Conservation (phyloP, 1,140 invertebrate species). For the Neotoxoptera formosana region DNA sequence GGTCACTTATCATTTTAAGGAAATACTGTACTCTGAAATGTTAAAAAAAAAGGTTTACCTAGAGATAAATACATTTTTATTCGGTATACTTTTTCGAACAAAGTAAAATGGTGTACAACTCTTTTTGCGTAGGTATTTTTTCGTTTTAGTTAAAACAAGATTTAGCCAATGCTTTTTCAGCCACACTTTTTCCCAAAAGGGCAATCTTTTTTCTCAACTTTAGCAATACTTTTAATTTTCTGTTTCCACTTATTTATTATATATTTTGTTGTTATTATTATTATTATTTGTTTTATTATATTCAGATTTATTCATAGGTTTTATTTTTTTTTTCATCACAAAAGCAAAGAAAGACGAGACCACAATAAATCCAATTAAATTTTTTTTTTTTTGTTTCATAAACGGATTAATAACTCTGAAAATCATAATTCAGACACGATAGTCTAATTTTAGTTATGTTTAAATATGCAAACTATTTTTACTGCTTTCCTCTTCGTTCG, state of each 20-base stretch:
- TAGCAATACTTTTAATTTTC: neutral
- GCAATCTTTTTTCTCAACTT: neutral
- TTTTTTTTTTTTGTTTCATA: neutral
- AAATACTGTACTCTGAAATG: neutral
- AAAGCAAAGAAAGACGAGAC: neutral
- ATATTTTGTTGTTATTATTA: slow-evolving; percentile 33
- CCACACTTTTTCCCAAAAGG: no score
- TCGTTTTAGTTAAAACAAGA: neutral
- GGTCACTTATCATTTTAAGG: neutral
- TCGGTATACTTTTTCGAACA: neutral
- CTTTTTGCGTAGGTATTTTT: neutral
- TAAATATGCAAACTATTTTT: slow-evolving; percentile 37
- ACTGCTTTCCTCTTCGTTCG: neutral
- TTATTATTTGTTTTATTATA: neutral
- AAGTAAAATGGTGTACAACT: neutral
- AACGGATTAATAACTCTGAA: slow-evolving; percentile 9
- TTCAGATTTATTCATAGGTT: slow-evolving; percentile 11
- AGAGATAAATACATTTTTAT: neutral
- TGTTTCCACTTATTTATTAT: neutral
- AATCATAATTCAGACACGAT: slow-evolving; percentile 4
- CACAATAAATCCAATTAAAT: slow-evolving; percentile 30
- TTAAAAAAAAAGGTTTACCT: neutral
- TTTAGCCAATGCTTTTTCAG: neutral
- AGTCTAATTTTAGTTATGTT: slow-evolving; percentile 12
- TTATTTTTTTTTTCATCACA: neutral